Conservation (phyloP, 2,888 invertebrate genomes). For the Tineola bisselliella region DNA sequence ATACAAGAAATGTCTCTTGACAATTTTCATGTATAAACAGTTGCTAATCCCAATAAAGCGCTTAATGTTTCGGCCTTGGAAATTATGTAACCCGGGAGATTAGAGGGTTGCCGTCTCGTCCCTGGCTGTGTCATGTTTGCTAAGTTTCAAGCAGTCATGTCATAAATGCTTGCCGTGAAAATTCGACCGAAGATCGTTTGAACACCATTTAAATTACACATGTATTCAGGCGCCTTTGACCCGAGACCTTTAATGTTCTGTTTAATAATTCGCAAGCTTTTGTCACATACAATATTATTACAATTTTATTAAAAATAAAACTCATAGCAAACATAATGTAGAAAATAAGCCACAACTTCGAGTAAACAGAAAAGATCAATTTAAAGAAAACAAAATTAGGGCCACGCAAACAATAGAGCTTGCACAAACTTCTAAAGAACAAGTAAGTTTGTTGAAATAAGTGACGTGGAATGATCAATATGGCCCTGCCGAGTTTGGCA, state of each 20-base stretch:
- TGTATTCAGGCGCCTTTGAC: neutral
- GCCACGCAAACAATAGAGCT: neutral
- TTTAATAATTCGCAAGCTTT: no score
- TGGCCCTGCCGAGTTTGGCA: slow-evolving; percentile 30
- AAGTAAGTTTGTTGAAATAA: slow-evolving; percentile 35
- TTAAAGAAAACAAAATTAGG: slow-evolving; percentile 8
- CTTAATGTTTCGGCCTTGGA: slow-evolving; percentile 50
- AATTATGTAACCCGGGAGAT: slow-evolving; percentile 59
- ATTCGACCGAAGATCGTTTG: slow-evolving; percentile 2
- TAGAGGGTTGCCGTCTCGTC: slow-evolving; percentile 49
- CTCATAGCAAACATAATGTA: neutral
- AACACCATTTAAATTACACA: slow-evolving; percentile 2
- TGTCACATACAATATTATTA: no score
- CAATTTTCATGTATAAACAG: slow-evolving; percentile 50
- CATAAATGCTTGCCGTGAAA: slow-evolving; percentile 2
- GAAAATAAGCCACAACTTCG: neutral
- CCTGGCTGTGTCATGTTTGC: slow-evolving; percentile 8
- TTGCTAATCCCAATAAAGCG: slow-evolving; percentile 46
- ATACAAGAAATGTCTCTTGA: slow-evolving; percentile 21
- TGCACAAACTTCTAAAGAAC: slow-evolving; percentile 14
- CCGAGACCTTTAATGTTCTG: no score
- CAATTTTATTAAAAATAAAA: no score
- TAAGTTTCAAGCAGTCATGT: slow-evolving; percentile 5
- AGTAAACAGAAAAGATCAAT: neutral
- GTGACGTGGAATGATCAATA: slow-evolving; percentile 56